Percentiles rank a stretch among this genome's conserved stretches.
phyloP scores from a whole-genome alignment of 1,140 invertebrate genomes.

The Solen grandis region DNA sequence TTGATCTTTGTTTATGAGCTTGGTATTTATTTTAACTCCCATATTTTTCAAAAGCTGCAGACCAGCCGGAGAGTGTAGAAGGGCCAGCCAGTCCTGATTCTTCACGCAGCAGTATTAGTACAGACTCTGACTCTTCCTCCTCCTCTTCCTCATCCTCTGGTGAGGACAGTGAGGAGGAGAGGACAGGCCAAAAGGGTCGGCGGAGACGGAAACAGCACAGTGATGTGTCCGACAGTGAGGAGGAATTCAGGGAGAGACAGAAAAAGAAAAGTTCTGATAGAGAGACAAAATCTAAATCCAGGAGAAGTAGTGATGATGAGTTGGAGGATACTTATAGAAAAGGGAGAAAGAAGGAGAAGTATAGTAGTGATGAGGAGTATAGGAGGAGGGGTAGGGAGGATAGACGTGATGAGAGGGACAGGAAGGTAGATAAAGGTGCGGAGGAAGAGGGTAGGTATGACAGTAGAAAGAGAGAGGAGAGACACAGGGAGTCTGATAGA shows the following conservation, averaged over 20 bases:
- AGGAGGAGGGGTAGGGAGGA: conserved; percentile 20
- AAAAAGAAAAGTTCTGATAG: conserved; percentile 13
- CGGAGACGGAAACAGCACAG: background rate
- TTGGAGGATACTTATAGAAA: conserved; percentile 36
- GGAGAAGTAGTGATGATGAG: conserved; percentile 41
- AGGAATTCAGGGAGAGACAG: background rate
- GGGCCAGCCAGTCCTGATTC: conserved; percentile 30
- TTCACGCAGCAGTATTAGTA: conserved; percentile 12
- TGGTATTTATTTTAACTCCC: no score
- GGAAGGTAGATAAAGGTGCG: background rate
- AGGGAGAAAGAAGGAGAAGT: conserved; percentile 26
- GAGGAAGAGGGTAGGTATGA: background rate
- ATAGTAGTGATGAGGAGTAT: background rate
- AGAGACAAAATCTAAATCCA: background rate
- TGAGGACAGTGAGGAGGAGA: conserved; percentile 21
- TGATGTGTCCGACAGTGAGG: conserved; percentile 34
- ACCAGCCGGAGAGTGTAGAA: background rate
- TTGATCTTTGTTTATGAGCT: no score
- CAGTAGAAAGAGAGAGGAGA: background rate
- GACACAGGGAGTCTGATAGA: background rate
- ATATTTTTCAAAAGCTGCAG: no score
- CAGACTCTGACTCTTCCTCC: conserved; percentile 17
- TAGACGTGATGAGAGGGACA: conserved; percentile 15
- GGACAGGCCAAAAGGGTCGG: background rate
- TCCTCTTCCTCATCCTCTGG: conserved; percentile 48